Base-by-base conservation (phyloP, 1,140 invertebrate species). In the Coelopa frigida region DNA sequence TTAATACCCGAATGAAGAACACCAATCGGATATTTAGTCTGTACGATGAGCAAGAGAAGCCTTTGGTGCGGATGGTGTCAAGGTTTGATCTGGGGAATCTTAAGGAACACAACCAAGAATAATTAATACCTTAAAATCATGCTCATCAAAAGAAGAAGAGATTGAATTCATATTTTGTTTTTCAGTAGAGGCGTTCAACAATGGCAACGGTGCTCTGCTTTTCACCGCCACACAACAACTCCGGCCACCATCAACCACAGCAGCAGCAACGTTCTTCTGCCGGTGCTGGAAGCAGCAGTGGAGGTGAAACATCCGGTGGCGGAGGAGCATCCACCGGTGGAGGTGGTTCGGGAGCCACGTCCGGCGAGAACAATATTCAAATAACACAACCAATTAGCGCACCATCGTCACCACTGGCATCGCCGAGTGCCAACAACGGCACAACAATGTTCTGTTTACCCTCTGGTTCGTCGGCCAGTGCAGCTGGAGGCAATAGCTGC, bases 301-400 rank as follows among this genome's bases (percentile, higher is more conserved):
- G 29, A n/a, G n/a, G n/a, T n/a, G n/a, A n/a, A n/a, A n/a, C n/a
- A n/a, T 6, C 10, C 23, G 22, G 11, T 20, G 20, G 32, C 29
- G 48, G 36, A 23, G 24, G 10, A 20, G 38, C 40, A 36, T 22
- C 15, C 20, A 23, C 22, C 37, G n/a, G 15, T 27, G 33, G 36
- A 26, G 40, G 31, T 27, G 23, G n/a, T n/a, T n/a, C n/a, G n/a
- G n/a, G n/a, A n/a, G n/a, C n/a, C n/a, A n/a, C 48, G 37, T 48
- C 55, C 18, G 47, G 47, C 14, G 62, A 66, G 51, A 77, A 82
- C 53, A 73, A 72, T 67, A 75, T 75, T 55, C 76, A 77, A 51
- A 77, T 84, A 52, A 82, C 78, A 53, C 82, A 84, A 53, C 82
- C 82, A 26, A 73, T 76, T 20, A 83, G 81, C 58, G 78, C 78